phyloP scores from a whole-genome alignment of 2,113 vertebrate genomes.

The Xenopus borealis region DNA sequence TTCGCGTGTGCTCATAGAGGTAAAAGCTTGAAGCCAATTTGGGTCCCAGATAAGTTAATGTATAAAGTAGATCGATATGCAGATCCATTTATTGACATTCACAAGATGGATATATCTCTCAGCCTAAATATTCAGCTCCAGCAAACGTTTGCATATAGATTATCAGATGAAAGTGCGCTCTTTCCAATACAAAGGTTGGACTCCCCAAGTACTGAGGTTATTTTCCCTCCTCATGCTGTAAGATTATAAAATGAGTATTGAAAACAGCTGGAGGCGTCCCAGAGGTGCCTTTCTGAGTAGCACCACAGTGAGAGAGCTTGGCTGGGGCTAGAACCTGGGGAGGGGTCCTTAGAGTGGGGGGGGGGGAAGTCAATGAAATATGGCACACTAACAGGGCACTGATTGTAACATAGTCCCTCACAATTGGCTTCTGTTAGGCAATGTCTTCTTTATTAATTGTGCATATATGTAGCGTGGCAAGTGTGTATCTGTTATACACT shows the following conservation, averaged over 20 bases:
- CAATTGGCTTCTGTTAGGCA: conserved; percentile 19
- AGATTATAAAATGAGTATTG: conserved; percentile 39
- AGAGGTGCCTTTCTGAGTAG: conserved; percentile 29
- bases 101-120: neutral
- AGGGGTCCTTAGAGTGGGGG: no score
- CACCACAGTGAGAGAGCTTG: conserved; percentile 4
- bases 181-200: neutral
- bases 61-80: neutral
- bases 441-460: neutral
- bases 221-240: conserved; percentile 16
- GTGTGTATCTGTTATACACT: no score
- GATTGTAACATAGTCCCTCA: conserved; percentile 18
- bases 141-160: neutral
- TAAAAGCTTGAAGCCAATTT: no score
- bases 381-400: conserved; percentile 11
- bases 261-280: conserved; percentile 37
- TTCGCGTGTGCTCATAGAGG: no score
- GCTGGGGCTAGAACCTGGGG: neutral
- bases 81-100: no score
- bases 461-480: no score
- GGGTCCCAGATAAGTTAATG: no score
- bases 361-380: neutral
- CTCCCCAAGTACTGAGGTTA: neutral
- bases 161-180: neutral
- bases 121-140: neutral